Evolutionary conservation across 1,140 invertebrate genomes (phyloP).

Genomic region (Drosophila ironensis): DNA sequence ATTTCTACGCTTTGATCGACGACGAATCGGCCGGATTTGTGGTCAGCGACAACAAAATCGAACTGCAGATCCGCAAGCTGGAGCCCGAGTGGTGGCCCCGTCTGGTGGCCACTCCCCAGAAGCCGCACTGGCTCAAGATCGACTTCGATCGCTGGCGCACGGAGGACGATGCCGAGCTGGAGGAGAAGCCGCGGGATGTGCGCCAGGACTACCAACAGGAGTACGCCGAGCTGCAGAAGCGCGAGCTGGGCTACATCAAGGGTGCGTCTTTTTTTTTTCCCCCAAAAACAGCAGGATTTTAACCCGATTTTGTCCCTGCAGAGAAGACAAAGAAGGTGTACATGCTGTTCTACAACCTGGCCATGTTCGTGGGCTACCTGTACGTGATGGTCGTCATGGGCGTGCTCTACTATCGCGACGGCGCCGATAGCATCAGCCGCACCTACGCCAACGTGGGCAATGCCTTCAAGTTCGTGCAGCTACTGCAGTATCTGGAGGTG

Average conservation of each 20-base stretch:
- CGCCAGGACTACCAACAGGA: conserved; percentile 89
- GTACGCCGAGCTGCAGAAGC: conserved; percentile 89
- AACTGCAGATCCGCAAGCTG: conserved; percentile 89
- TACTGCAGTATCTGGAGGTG: conserved; percentile 93
- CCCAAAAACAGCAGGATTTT: neutral
- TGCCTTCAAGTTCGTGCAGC: conserved; percentile 91
- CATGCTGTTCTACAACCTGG: conserved; percentile 94
- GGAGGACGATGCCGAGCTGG: conserved; percentile 86
- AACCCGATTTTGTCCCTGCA: conserved; percentile 32
- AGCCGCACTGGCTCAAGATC: conserved; percentile 95
- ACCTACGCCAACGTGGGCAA: conserved; percentile 90
- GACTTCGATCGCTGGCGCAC: conserved; percentile 93
- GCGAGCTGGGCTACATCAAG: conserved; percentile 90
- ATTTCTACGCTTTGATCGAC: conserved; percentile 88
- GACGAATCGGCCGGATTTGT: conserved; percentile 84
- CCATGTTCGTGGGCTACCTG: conserved; percentile 93
- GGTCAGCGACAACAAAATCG: conserved; percentile 89
- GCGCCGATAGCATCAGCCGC: conserved; percentile 87
- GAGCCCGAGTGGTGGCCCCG: conserved; percentile 91
- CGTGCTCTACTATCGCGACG: conserved; percentile 89
- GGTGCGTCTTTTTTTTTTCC: conserved; percentile 82
- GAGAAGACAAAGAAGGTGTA: conserved; percentile 93
- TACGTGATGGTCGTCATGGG: conserved; percentile 90
- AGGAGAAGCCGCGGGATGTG: conserved; percentile 86
- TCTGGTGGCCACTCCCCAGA: conserved; percentile 88